Evolutionary conservation across 2,797 vertebrate species (phyloP).

Genomic region (Peromyscus melanophrys): DNA sequence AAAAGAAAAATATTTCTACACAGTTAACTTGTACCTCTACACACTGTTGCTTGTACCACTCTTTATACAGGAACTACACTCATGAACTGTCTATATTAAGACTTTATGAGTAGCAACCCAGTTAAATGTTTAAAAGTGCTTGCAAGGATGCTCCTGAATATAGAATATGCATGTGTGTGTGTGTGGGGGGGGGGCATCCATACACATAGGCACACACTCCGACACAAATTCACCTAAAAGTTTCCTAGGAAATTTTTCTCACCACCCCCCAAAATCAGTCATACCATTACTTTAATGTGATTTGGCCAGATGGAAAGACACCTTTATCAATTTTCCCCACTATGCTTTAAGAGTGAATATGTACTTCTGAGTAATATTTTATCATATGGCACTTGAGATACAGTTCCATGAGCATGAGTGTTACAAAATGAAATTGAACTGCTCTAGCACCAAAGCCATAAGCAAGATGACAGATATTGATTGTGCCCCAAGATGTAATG

Average conservation of each 20-base stretch:
- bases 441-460: conserved; percentile 80
- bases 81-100: conserved; percentile 6
- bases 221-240: conserved; percentile 44
- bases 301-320: conserved; percentile 84
- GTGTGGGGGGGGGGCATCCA: background rate
- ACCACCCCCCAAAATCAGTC: background rate
- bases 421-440: conserved; percentile 85
- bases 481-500: conserved; percentile 84
- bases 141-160: background rate
- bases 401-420: conserved; percentile 78
- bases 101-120: conserved; percentile 2
- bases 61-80: background rate
- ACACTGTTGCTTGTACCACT: background rate
- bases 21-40: background rate
- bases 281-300: conserved; percentile 69
- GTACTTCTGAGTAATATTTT: conserved; percentile 84
- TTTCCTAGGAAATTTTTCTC: conserved; percentile 55
- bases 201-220: background rate
- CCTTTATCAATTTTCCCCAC: conserved; percentile 80
- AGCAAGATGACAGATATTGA: conserved; percentile 86
- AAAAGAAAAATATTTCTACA: background rate
- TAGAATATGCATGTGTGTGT: background rate
- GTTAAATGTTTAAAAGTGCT: conserved; percentile 30
- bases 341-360: conserved; percentile 78
- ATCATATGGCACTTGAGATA: conserved; percentile 78